Evolutionary conservation across 2,888 invertebrate species (phyloP), one percentile per base, ranked within the genome.

Genomic region (Geophilus truncorum): DNA sequence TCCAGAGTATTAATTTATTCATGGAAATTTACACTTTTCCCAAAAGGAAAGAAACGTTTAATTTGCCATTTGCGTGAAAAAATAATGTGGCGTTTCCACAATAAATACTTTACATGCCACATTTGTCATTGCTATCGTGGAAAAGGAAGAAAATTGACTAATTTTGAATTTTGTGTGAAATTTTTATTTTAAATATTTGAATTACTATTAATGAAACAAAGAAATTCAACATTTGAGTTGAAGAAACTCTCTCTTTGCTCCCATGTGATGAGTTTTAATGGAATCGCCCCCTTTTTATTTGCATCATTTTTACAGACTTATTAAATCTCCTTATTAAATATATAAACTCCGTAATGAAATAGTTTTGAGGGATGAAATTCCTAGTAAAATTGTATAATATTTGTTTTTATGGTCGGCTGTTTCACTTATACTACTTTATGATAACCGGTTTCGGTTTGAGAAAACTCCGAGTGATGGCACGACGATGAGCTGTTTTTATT

Each of bases 351-450:
- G 7, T 51, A 51, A 51, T 51, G 51, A 51, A 51, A 51, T 51
- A 51, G 3, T 18, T 18, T 21, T 18, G 18, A 51, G 18, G 51
- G 18, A 51, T 51, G 18, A 51, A 51, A 51, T 51, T 51, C 51
- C 51, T 51, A 51, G 51, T 51, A 51, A 51, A 51, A 51, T 51
- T 51, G n/a, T n/a, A 51, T 51, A 51, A 51, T 51, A 51, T 51
- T 21, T 40, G 12, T 62, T 70, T 70, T 70, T 70, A 70, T 70
- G 28, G 70, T 70, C 28, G 70, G 12, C 25, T 28, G 25, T 70
- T 70, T 70, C 70, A 70, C 70, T 70, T 70, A 70, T 10, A 70
- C 70, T 70, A 70, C n/a, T 70, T 25, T 70, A 25, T 70, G 70
- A 70, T 70, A 70, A 70, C 70, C 70, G 70, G 70, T 70, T 70